Conservation (phyloP, 2,113 vertebrate species). For the Gadus macrocephalus region DNA sequence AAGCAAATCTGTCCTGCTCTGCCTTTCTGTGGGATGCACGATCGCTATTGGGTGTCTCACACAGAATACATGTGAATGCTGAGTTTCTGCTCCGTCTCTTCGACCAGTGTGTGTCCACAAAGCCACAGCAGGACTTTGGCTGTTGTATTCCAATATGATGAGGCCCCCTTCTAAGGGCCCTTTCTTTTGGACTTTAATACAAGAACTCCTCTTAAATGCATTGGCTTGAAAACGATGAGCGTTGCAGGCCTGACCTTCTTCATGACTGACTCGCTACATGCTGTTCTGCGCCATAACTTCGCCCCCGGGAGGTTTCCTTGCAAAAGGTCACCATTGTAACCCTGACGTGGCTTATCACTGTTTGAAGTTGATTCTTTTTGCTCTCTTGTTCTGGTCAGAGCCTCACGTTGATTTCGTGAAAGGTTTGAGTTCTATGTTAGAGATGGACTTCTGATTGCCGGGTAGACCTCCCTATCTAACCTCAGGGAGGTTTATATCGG, state of each 20-base stretch:
- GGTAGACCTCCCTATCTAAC: constrained; percentile 3
- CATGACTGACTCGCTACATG: constrained; percentile 31
- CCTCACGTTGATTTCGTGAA: constrained; percentile 36
- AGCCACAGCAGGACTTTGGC: constrained; percentile 38
- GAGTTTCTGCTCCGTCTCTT: constrained; percentile 25
- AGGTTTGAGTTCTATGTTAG: constrained; percentile 15
- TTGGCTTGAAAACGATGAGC: constrained; percentile 25
- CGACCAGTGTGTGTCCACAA: constrained; percentile 35
- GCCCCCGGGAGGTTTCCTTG: constrained; percentile 34
- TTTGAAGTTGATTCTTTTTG: constrained; percentile 24
- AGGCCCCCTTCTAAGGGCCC: constrained; percentile 43
- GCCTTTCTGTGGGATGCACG: constrained; percentile 19
- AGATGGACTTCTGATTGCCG: neutral
- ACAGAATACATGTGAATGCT: constrained; percentile 28
- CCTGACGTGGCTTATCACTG: constrained; percentile 2
- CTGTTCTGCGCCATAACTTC: constrained; percentile 12
- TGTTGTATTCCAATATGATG: constrained; percentile 42
- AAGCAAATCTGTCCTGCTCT: neutral
- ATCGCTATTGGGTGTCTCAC: constrained; percentile 2
- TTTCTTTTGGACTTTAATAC: constrained; percentile 39
- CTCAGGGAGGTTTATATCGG: neutral
- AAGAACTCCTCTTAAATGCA: constrained; percentile 42
- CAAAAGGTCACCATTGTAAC: constrained; percentile 35
- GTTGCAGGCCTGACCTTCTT: constrained; percentile 40
- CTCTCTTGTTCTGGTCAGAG: constrained; percentile 14